Evolutionary conservation across 2,888 invertebrate species (phyloP).

Genomic region (Dichetophora obliterata): DNA sequence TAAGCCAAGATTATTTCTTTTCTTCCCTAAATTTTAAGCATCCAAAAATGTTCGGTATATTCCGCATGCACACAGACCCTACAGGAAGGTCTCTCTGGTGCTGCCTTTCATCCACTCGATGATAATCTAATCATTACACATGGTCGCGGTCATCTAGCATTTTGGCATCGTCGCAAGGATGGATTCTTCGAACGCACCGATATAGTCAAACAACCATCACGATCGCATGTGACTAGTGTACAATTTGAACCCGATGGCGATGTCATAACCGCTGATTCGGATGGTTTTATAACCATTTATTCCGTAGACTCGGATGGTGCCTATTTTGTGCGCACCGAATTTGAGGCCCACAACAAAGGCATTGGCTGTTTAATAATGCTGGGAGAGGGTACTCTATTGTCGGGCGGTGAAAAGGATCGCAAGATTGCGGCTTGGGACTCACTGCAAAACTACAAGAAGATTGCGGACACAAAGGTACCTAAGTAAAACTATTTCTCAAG

Average conservation of each 20-base stretch:
- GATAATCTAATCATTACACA: slow-evolving; percentile 92
- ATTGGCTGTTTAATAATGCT: slow-evolving; percentile 90
- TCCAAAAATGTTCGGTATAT: neutral
- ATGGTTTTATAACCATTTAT: slow-evolving; percentile 92
- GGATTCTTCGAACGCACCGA: slow-evolving; percentile 92
- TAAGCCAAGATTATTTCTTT: neutral
- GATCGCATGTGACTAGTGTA: slow-evolving; percentile 86
- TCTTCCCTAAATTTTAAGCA: neutral
- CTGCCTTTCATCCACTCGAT: slow-evolving; percentile 91
- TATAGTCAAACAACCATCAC: slow-evolving; percentile 89
- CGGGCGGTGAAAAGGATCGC: slow-evolving; percentile 90
- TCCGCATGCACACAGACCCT: slow-evolving; percentile 76
- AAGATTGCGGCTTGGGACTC: slow-evolving; percentile 95
- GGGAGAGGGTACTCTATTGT: slow-evolving; percentile 89
- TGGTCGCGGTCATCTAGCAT: slow-evolving; percentile 90
- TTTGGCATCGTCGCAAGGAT: slow-evolving; percentile 93
- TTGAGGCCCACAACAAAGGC: slow-evolving; percentile 89
- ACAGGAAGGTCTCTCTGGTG: slow-evolving; percentile 89
- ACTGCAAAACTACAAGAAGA: slow-evolving; percentile 88
- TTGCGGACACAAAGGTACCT: slow-evolving; percentile 86
- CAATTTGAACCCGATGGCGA: slow-evolving; percentile 94
- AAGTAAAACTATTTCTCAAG: neutral
- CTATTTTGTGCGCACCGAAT: slow-evolving; percentile 89
- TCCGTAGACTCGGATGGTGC: slow-evolving; percentile 90
- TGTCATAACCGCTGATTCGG: slow-evolving; percentile 92